Conservation (phyloP, 2,797 vertebrate species). For the Pseudochirops cupreus region DNA sequence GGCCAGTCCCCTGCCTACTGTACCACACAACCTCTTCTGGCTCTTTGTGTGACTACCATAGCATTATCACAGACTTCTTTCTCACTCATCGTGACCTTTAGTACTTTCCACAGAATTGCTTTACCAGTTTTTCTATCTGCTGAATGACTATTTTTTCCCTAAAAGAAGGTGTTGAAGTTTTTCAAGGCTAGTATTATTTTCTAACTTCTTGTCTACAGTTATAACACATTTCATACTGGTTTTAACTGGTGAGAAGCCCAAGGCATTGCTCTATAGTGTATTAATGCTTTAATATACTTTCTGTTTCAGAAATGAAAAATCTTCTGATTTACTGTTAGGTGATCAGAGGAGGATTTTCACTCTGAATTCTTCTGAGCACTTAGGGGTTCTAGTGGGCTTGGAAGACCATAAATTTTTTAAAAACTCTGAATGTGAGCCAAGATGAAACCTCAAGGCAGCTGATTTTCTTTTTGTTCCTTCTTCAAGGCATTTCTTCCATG, state of each 20-base stretch:
- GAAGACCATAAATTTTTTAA: conserved; percentile 7
- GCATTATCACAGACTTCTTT: conserved; percentile 12
- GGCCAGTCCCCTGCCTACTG: neutral
- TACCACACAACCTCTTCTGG: neutral
- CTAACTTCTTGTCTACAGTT: conserved; percentile 28
- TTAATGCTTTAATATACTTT: neutral
- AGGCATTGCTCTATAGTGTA: neutral
- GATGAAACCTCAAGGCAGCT: conserved; percentile 7
- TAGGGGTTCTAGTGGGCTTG: conserved; percentile 22
- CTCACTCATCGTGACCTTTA: conserved; percentile 9
- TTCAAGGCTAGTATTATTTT: conserved; percentile 47
- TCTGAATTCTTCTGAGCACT: conserved; percentile 21
- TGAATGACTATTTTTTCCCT: neutral
- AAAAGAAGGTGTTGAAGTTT: conserved; percentile 19
- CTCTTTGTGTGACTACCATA: neutral
- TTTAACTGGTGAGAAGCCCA: conserved; percentile 36
- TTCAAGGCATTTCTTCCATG: conserved; percentile 40
- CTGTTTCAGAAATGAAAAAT: conserved; percentile 14
- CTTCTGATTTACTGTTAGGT: conserved; percentile 8
- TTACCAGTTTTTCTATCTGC: neutral
- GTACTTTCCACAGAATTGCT: conserved; percentile 16
- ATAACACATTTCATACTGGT: conserved; percentile 39
- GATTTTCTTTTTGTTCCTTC: conserved; percentile 40
- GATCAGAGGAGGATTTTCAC: neutral
- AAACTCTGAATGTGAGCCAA: conserved; percentile 1